Evolutionary conservation across 2,888 invertebrate genomes (phyloP).

Genomic region (Ligdia adustata): DNA sequence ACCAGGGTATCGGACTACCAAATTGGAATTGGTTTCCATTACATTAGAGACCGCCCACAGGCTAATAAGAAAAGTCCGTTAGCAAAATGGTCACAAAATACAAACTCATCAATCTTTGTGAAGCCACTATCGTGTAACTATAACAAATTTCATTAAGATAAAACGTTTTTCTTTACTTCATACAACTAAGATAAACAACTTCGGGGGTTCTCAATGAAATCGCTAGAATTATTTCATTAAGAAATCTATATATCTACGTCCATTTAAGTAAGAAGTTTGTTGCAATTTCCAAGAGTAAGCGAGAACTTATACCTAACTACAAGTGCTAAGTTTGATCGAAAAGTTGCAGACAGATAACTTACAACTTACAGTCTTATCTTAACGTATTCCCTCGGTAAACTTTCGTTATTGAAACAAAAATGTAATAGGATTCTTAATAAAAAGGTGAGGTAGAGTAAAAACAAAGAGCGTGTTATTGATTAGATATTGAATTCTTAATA

Average conservation of each 20-base stretch:
- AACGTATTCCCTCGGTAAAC: slow-evolving; percentile 24
- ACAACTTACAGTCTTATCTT: slow-evolving; percentile 25
- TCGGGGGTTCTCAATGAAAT: slow-evolving; percentile 20
- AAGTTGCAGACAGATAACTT: slow-evolving; percentile 45
- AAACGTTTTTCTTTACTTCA: slow-evolving; percentile 21
- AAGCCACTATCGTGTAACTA: slow-evolving; percentile 17
- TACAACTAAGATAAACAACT: slow-evolving; percentile 20
- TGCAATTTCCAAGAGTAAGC: slow-evolving; percentile 46
- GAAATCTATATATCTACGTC: slow-evolving; percentile 45
- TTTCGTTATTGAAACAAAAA: slow-evolving; percentile 32
- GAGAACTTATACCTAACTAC: slow-evolving; percentile 51
- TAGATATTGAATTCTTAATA: slow-evolving; percentile 57
- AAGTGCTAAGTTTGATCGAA: slow-evolving; percentile 50
- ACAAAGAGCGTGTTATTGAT: slow-evolving; percentile 44
- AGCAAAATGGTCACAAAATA: slow-evolving; percentile 7
- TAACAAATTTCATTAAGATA: slow-evolving; percentile 19
- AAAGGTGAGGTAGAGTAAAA: slow-evolving; percentile 35
- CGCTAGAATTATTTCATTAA: slow-evolving; percentile 39
- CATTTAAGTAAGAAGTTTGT: slow-evolving; percentile 47
- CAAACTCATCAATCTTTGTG: slow-evolving; percentile 17
- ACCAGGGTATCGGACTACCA: not conserved
- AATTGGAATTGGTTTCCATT: slow-evolving; percentile 2
- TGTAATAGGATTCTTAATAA: slow-evolving; percentile 17
- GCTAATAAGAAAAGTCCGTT: slow-evolving; percentile 11
- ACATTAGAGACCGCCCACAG: not conserved